Percentiles rank a stretch among this genome's conserved stretches.
These are phyloP conservation scores for Erithacus rubecula DNA, from an alignment of 2,797 vertebrate species.

Conservation along the genomic window DNA sequence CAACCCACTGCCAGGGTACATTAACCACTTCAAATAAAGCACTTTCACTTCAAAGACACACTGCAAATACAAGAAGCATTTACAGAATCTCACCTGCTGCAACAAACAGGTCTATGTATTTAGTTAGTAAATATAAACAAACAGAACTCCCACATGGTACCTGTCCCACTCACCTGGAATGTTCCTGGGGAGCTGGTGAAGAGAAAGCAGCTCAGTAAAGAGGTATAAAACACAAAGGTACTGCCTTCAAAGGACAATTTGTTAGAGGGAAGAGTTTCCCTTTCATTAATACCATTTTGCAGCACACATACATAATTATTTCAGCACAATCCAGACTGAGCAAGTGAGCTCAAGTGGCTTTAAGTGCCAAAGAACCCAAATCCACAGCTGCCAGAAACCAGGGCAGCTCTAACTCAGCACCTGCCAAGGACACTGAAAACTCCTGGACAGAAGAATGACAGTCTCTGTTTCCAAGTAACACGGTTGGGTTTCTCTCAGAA, in stretches of 20 bases:
- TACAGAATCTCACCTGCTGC: background rate
- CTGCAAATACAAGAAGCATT: background rate
- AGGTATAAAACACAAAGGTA: background rate
- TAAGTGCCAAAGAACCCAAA: background rate
- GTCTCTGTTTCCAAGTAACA: background rate
- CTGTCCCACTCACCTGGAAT: background rate
- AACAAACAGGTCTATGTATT: background rate
- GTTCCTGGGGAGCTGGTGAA: background rate
- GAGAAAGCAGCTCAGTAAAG: background rate
- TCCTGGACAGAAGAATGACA: background rate
- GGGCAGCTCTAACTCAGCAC: background rate
- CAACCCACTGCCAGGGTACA: background rate
- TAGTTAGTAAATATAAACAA: background rate
- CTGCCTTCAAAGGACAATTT: background rate
- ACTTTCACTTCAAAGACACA: background rate
- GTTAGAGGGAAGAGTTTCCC: background rate
- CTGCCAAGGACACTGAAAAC: background rate
- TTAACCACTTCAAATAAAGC: background rate
- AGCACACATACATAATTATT: fast-evolving
- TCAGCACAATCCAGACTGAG: background rate
- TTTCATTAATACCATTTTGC: background rate
- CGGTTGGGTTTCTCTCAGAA: background rate
- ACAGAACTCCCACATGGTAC: background rate
- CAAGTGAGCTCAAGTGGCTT: background rate
- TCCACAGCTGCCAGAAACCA: background rate